Conservation (phyloP, 2,797 vertebrate genomes). For the Halcyon chelicuti region DNA sequence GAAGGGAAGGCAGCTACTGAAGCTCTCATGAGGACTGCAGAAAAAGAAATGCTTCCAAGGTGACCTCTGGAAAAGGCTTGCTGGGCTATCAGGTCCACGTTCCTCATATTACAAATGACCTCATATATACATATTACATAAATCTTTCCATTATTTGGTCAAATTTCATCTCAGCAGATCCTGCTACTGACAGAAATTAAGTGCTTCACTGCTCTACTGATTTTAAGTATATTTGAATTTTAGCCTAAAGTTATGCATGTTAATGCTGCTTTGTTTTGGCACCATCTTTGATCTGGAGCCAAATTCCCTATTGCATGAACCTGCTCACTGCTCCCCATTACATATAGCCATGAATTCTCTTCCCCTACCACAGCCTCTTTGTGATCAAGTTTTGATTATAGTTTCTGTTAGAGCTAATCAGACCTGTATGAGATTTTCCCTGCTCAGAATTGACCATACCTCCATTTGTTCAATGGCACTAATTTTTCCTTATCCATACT, state of each 20-base stretch:
- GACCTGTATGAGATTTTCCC: not conserved
- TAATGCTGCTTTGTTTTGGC: not conserved
- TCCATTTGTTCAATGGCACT: not conserved
- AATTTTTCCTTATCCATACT: not conserved
- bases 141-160: not conserved
- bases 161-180: not conserved
- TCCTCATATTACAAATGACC: not conserved
- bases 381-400: not conserved
- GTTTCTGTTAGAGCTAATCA: not conserved
- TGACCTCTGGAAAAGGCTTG: not conserved
- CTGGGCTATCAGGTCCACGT: not conserved
- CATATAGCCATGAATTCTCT: rapidly evolving
- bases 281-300: not conserved
- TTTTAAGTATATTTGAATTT: not conserved
- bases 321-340: not conserved
- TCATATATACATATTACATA: not conserved
- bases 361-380: not conserved
- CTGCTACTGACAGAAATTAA: not conserved
- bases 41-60: not conserved
- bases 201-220: not conserved
- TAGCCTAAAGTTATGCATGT: not conserved
- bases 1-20: not conserved
- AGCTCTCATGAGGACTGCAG: not conserved
- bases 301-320: not conserved
- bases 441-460: not conserved